phyloP scores from a whole-genome alignment of 2,797 vertebrate species.

The Cheracebus regulus region DNA sequence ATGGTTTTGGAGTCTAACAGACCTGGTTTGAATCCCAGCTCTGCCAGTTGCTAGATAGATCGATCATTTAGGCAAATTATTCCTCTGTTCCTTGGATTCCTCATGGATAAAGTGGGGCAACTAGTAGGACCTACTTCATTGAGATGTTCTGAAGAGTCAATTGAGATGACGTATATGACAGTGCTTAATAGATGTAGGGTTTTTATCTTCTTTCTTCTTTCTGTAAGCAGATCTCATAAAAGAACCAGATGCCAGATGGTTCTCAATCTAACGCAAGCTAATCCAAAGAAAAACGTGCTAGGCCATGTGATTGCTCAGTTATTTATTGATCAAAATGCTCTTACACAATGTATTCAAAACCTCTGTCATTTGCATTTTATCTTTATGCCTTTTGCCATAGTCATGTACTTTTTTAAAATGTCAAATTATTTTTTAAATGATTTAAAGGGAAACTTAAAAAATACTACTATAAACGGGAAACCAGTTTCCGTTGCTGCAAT shows the following conservation, averaged over 20 bases:
- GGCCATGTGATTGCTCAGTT: not conserved
- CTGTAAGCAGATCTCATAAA: not conserved
- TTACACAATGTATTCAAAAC: not conserved
- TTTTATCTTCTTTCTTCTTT: not conserved
- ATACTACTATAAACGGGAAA: not conserved
- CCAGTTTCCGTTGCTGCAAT: not conserved
- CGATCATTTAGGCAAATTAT: not conserved
- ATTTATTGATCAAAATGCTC: not conserved
- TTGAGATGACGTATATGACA: not conserved
- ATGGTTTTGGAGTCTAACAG: not conserved
- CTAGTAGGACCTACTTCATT: not conserved
- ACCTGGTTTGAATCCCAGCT: not conserved
- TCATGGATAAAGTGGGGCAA: not conserved
- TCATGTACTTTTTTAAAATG: not conserved
- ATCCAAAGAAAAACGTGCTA: not conserved
- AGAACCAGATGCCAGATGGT: not conserved
- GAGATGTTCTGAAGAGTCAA: not conserved
- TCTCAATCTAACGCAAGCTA: not conserved
- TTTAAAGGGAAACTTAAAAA: slow-evolving; percentile 15
- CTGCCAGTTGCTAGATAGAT: not conserved
- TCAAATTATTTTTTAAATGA: not conserved
- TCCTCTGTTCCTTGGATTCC: not conserved
- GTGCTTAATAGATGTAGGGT: not conserved
- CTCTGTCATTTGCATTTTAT: not conserved
- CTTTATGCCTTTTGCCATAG: not conserved